These are phyloP conservation scores for Eueremaeus valkanovi DNA, from an alignment of 2,888 invertebrate species.

Conservation along the genomic window DNA sequence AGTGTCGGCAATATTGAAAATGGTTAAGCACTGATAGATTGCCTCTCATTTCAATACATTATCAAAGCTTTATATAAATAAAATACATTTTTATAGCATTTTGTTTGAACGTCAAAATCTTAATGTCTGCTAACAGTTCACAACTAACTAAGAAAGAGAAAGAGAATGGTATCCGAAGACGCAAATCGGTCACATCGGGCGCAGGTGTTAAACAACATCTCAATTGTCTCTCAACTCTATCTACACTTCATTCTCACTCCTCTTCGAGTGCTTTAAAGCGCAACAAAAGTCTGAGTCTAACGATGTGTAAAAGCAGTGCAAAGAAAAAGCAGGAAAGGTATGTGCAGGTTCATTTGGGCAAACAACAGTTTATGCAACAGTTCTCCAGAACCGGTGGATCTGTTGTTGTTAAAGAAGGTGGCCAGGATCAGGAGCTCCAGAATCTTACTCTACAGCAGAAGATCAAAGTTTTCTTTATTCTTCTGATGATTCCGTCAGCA, in stretches of 20 bases:
- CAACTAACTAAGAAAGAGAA: neutral
- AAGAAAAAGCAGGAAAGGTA: slow-evolving; percentile 1
- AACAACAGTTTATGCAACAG: neutral
- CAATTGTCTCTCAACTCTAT: slow-evolving; percentile 26
- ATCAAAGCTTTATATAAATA: neutral
- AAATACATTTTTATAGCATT: neutral
- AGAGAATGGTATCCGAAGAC: neutral
- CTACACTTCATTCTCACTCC: slow-evolving; percentile 10
- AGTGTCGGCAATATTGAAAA: slow-evolving; percentile 3
- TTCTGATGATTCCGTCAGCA: slow-evolving; percentile 36
- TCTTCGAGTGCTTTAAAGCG: neutral
- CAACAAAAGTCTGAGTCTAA: neutral
- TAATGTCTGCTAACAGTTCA: neutral
- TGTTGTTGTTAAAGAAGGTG: neutral
- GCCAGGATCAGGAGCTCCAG: neutral
- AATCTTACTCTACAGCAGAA: slow-evolving; percentile 10
- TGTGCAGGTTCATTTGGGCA: neutral
- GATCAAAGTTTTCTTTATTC: slow-evolving; percentile 12
- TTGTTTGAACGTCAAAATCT: neutral
- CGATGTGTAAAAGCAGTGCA: neutral
- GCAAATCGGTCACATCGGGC: neutral
- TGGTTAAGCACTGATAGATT: slow-evolving; percentile 16
- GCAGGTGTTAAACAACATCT: slow-evolving; percentile 16
- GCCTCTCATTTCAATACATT: neutral
- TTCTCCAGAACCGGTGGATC: neutral